Evolutionary conservation across 2,797 vertebrate genomes (phyloP), one percentile per base, ranked within the genome.

Genomic region (Cygnus olor): DNA sequence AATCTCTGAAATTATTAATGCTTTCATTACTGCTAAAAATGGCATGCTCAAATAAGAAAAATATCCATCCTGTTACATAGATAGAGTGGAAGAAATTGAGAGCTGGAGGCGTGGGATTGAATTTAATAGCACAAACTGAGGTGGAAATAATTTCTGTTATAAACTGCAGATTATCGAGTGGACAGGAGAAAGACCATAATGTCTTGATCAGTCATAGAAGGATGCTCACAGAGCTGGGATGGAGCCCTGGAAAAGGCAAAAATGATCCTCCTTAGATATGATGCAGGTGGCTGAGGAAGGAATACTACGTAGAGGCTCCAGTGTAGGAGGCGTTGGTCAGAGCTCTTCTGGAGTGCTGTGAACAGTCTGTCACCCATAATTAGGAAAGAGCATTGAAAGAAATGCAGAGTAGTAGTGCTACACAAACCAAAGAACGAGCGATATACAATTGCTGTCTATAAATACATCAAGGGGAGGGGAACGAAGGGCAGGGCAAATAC

Each of bases 401-500:
- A 89, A 80, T 8, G 15, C 64, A 42, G 74, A 86, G 47, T 49
- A 89, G 28, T 53, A 80, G 14, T 34, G 32, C 76, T 57, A 72
- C 57, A 78, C 12, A 82, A 85, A 93, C 93, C 57, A 72, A 94
- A 96, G 96, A 89, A 85, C 58, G 89, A 92, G 45, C 4, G 86
- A 71, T 90, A 74, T 51, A 95, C 49, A 90, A 78, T 92, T 93
- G 92, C 94, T 88, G 22, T 77, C 95, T 95, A 97, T 95, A 95
- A 96, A 97, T 97, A 97, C 38, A 80, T 89, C 57, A 57, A 74
- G 61, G 70, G 94, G 94, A 93, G 94, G 95, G 72, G 87, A 80
- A 78, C 94, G 77, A 91, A 94, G 94, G 95, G 95, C 81, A 93
- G 93, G 94, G 94, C 94, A 95, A 94, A 78, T 94, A 61, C 86